Evolutionary conservation across 2,797 vertebrate species (phyloP).

Genomic region (Margarornis squamiger): DNA sequence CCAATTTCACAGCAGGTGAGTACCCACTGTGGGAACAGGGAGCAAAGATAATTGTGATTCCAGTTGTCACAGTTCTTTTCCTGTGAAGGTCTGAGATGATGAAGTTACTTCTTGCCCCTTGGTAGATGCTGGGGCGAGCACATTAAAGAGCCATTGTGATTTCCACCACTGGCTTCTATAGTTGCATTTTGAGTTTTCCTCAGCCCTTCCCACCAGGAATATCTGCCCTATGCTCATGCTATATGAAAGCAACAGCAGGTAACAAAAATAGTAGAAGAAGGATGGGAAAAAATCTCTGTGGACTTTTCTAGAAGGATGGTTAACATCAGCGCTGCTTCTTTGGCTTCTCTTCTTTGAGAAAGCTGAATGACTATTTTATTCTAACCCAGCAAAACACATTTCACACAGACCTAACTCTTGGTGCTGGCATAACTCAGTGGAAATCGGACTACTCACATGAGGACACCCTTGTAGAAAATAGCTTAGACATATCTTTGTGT

Average conservation of each 20-base stretch:
- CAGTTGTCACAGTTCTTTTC: neutral
- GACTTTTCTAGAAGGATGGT: neutral
- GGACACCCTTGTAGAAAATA: neutral
- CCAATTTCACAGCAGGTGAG: slow-evolving; percentile 2
- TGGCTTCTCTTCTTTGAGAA: neutral
- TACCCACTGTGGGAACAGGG: neutral
- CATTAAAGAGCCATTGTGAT: neutral
- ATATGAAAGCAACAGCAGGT: rapidly evolving
- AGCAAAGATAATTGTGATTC: neutral
- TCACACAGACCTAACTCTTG: neutral
- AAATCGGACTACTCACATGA: neutral
- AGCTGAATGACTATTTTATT: neutral
- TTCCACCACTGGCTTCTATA: rapidly evolving
- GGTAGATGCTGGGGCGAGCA: neutral
- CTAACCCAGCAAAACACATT: neutral
- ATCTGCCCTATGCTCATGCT: rapidly evolving
- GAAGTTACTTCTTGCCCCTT: neutral
- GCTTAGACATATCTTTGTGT: neutral
- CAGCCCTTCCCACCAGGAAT: neutral
- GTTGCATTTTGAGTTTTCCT: neutral
- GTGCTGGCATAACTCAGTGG: neutral
- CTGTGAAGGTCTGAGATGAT: neutral
- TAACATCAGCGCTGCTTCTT: neutral
- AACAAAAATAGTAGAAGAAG: neutral
- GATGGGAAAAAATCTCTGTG: rapidly evolving